Conservation (phyloP, 2,888 invertebrate species). For the Lutraria lutraria region DNA sequence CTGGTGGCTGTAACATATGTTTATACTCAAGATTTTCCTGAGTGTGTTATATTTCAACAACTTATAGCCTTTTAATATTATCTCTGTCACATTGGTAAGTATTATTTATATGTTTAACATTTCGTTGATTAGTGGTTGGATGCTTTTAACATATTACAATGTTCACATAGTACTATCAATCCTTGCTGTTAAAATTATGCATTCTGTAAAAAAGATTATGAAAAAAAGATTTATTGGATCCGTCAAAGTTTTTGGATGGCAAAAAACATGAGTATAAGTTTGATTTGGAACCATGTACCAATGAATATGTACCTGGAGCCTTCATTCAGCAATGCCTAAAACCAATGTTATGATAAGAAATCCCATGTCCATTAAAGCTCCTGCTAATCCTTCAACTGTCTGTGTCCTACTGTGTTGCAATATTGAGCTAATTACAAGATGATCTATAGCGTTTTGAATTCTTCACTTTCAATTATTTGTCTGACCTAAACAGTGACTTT, state of each 20-base stretch:
- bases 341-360: background rate
- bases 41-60: slow-evolving; percentile 12
- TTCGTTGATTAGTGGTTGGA: background rate
- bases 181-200: background rate
- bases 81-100: background rate
- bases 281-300: background rate
- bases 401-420: slow-evolving; percentile 1
- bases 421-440: slow-evolving; percentile 20
- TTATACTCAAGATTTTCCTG: background rate
- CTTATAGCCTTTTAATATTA: background rate
- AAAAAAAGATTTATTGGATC: background rate
- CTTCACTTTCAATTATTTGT: slow-evolving; percentile 12
- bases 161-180: background rate
- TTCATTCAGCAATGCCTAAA: background rate
- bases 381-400: background rate
- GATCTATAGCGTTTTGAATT: background rate
- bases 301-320: too few relatives aligned
- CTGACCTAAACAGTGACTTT: slow-evolving; percentile 4
- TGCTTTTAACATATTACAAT: background rate
- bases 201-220: background rate
- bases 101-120: background rate
- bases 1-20: slow-evolving; percentile 1
- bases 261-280: background rate
- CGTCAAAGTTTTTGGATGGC: background rate
- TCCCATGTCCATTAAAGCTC: background rate